A percentile compares a stretch with the other conserved stretches of the same genome.
phyloP scores from a whole-genome alignment of 1,140 invertebrate genomes.

The Pseudomyrmex concolor region DNA sequence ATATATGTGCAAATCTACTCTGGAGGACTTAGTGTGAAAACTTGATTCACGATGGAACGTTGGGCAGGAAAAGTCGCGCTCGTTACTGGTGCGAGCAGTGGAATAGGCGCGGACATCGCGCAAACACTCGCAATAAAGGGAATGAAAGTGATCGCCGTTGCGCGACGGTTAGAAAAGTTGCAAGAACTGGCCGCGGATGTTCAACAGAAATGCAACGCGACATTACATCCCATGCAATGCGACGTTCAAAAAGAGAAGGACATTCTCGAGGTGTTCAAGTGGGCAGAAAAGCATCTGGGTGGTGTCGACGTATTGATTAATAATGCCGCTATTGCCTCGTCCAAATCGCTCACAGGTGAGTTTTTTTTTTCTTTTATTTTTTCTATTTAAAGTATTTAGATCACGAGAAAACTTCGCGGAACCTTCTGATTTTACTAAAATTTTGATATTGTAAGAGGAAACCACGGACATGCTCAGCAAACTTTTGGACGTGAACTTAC shows the following conservation, averaged over 20 bases:
- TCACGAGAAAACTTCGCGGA: too few relatives aligned
- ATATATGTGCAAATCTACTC: too few relatives aligned
- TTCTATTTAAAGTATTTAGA: background rate
- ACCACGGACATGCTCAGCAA: constrained; percentile 82
- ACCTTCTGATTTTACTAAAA: too few relatives aligned
- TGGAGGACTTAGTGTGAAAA: too few relatives aligned
- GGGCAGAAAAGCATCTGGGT: constrained; percentile 86
- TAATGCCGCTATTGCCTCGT: constrained; percentile 86
- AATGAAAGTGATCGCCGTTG: constrained; percentile 86
- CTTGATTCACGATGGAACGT: constrained; percentile 86
- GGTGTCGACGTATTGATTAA: constrained; percentile 89
- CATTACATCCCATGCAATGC: constrained; percentile 83
- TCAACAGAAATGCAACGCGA: constrained; percentile 37
- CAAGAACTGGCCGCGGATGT: constrained; percentile 63
- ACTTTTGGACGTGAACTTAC: constrained; percentile 89
- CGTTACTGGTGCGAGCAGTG: constrained; percentile 90
- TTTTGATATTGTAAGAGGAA: constrained; percentile 57
- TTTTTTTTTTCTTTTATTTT: background rate
- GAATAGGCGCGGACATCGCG: constrained; percentile 88
- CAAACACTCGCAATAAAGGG: constrained; percentile 86
- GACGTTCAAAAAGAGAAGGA: constrained; percentile 88
- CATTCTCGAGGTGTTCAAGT: constrained; percentile 86
- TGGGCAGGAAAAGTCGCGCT: constrained; percentile 89
- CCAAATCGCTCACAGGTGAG: constrained; percentile 59
- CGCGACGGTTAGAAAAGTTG: constrained; percentile 84